Conservation (phyloP, 2,888 invertebrate species). For the Junonia oenone region DNA sequence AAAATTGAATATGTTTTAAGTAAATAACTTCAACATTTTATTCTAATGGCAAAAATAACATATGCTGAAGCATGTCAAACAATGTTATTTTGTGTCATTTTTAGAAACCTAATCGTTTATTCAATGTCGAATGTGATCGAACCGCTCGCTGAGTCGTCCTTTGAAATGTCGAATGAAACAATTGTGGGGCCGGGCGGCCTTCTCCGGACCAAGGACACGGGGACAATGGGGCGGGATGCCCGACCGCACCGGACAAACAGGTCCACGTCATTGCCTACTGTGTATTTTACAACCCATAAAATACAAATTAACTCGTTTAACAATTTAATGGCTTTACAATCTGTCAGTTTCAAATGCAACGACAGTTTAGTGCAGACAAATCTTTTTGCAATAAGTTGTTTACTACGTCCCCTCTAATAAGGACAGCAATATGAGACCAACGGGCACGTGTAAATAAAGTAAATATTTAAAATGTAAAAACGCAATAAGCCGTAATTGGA, state of each 20-base stretch:
- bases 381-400: background rate
- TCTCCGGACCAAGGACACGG: conserved; percentile 53
- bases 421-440: no score
- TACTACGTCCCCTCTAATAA: background rate
- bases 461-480: background rate
- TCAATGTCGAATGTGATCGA: background rate
- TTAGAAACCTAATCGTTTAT: background rate
- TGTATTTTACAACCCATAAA: background rate
- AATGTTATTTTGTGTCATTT: background rate
- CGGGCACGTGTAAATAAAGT: background rate
- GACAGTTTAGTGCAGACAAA: background rate
- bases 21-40: background rate
- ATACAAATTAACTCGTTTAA: background rate
- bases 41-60: background rate
- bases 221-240: conserved; percentile 55
- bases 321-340: background rate
- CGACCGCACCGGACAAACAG: conserved; percentile 44
- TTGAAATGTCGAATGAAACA: conserved; percentile 35
- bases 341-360: background rate
- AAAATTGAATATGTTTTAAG: background rate
- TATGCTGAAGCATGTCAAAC: background rate
- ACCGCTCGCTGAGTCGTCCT: conserved; percentile 26
- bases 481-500: conserved; percentile 42
- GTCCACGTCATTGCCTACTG: conserved; percentile 27
- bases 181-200: conserved; percentile 51